A percentile compares a stretch with the other conserved stretches of the same genome.
Conservation (phyloP, 2,113 vertebrate genomes). For the Nematolebias whitei region DNA sequence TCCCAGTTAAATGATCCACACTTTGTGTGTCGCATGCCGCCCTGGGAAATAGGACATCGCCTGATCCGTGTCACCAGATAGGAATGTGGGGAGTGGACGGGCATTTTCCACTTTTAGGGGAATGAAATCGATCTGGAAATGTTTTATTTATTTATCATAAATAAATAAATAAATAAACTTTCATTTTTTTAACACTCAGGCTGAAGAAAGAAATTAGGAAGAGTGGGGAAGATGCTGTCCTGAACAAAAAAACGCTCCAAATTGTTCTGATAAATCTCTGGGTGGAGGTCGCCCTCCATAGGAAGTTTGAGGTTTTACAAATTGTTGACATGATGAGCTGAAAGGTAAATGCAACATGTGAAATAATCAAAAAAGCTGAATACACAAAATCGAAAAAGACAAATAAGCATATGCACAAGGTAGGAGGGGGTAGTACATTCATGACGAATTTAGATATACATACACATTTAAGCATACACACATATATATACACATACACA, state of each 20-base stretch:
- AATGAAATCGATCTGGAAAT: slow-evolving; percentile 40
- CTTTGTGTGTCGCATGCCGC: slow-evolving; percentile 65
- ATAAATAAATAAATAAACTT: too few species aligned
- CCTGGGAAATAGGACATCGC: slow-evolving; percentile 69
- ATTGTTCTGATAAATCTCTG: slow-evolving; percentile 29
- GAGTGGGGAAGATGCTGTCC: background rate
- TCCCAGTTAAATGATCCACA: slow-evolving; percentile 46
- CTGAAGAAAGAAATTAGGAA: background rate
- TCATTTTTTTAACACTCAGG: too few species aligned
- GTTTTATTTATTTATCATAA: too few species aligned
- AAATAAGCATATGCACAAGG: too few species aligned
- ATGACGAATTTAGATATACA: too few species aligned
- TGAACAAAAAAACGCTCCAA: background rate
- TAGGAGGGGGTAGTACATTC: too few species aligned
- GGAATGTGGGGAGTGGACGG: slow-evolving; percentile 41
- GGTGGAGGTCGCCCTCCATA: slow-evolving; percentile 62
- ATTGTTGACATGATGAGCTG: too few species aligned
- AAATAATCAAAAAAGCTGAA: too few species aligned
- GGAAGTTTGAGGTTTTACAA: slow-evolving; percentile 63
- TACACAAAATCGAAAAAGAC: too few species aligned
- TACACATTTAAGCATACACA: too few species aligned
- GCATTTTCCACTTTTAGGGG: slow-evolving; percentile 44
- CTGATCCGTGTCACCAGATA: slow-evolving; percentile 57
- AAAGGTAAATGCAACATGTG: too few species aligned
- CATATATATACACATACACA: too few species aligned